Evolutionary conservation across 2,797 vertebrate genomes (phyloP).

Genomic region (Coregonus sp.): DNA sequence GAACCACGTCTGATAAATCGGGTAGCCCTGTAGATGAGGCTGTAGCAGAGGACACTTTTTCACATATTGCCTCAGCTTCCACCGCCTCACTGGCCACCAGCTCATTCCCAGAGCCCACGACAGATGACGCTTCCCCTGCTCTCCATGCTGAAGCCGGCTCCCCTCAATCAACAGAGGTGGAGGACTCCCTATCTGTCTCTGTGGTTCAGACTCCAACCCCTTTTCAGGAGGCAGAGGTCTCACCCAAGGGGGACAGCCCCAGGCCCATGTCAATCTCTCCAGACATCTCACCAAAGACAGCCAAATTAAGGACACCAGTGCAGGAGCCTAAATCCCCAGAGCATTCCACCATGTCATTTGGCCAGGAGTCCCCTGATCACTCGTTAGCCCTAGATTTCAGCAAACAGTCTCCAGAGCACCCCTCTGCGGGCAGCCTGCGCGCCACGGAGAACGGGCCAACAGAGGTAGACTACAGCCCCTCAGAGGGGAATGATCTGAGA

Average conservation of each 20-base stretch:
- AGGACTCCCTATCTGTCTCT: constrained; percentile 97
- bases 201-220: constrained; percentile 94
- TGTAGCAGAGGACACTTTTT: constrained; percentile 94
- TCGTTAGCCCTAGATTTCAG: constrained; percentile 93
- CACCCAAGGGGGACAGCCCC: constrained; percentile 92
- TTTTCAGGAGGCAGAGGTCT: constrained; percentile 92
- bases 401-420: constrained; percentile 91
- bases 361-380: constrained; percentile 91
- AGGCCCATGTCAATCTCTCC: constrained; percentile 97
- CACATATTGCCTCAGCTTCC: constrained; percentile 93
- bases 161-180: constrained; percentile 96
- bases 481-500: constrained; percentile 76
- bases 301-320: constrained; percentile 79
- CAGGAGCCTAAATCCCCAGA: constrained; percentile 87
- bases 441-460: constrained; percentile 94
- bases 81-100: constrained; percentile 94
- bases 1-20: constrained; percentile 94
- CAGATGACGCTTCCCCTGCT: constrained; percentile 90
- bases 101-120: constrained; percentile 93
- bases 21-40: constrained; percentile 92
- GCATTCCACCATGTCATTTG: constrained; percentile 88
- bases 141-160: constrained; percentile 96
- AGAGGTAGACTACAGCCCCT: constrained; percentile 91
- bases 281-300: constrained; percentile 89
- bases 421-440: constrained; percentile 67